phyloP scores from a whole-genome alignment of 1,140 invertebrate species.

The Phymastichus coffea region DNA sequence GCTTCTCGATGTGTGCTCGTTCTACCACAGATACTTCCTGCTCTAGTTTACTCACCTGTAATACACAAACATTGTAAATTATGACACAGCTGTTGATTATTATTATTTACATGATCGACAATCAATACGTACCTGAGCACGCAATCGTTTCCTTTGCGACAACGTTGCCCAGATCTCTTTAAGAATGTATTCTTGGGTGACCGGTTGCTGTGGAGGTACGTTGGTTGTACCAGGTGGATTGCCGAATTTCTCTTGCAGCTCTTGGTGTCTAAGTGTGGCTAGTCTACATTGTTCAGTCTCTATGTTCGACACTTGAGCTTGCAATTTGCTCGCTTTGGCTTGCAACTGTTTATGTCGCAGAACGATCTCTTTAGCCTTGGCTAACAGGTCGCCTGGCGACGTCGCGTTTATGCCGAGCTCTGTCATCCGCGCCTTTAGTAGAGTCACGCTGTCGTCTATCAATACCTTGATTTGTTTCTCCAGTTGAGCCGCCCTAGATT shows the following conservation, averaged over 20 bases:
- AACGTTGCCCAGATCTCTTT: conserved; percentile 83
- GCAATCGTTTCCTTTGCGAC: conserved; percentile 76
- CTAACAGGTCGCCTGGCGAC: conserved; percentile 79
- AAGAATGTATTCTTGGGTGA: conserved; percentile 76
- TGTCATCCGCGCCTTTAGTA: conserved; percentile 86
- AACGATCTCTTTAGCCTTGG: conserved; percentile 91
- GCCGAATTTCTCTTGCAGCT: conserved; percentile 68
- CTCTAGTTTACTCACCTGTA: conserved; percentile 68
- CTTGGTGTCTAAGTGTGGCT: conserved; percentile 67
- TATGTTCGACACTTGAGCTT: conserved; percentile 72
- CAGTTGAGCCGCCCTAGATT: conserved; percentile 77
- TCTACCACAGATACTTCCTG: conserved; percentile 74
- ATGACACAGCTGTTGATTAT: neutral
- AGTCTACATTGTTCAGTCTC: conserved; percentile 72
- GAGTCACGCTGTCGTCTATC: conserved; percentile 87
- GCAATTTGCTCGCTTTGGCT: conserved; percentile 78
- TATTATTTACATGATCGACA: neutral
- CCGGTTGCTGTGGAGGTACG: conserved; percentile 64
- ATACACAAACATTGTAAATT: conserved; percentile 3
- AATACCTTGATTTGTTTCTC: conserved; percentile 89
- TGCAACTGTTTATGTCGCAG: conserved; percentile 87
- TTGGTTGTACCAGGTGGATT: conserved; percentile 39
- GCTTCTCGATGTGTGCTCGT: conserved; percentile 67
- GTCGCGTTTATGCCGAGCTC: conserved; percentile 85
- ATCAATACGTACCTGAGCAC: conserved; percentile 61